A percentile compares a stretch with the other conserved stretches of the same genome.
phyloP scores from a whole-genome alignment of 2,797 vertebrate genomes.

The Microctenopoma stevenorrisi region DNA sequence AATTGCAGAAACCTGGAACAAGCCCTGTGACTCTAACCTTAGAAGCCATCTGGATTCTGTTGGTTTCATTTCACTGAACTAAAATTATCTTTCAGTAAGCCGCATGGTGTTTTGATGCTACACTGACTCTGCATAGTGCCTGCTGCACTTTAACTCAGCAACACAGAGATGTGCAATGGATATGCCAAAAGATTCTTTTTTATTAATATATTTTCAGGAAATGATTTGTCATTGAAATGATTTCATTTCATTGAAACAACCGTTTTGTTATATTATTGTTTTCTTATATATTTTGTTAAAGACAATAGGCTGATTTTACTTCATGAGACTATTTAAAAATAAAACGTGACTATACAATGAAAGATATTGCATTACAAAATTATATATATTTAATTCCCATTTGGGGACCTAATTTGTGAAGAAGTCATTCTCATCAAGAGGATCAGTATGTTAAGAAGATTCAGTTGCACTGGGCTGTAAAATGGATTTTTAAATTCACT shows the following conservation, averaged over 20 bases:
- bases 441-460: neutral
- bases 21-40: constrained; percentile 20
- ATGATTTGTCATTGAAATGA: neutral
- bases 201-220: neutral
- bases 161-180: constrained; percentile 64
- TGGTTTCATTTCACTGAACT: constrained; percentile 9
- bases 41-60: constrained; percentile 1
- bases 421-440: neutral
- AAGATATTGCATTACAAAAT: neutral
- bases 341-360: neutral
- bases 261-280: neutral
- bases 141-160: constrained; percentile 43
- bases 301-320: neutral
- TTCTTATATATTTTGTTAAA: constrained; percentile 11
- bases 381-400: neutral
- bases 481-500: neutral
- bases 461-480: neutral
- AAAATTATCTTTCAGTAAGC: neutral
- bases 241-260: neutral
- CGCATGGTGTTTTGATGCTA: neutral
- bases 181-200: constrained; percentile 67
- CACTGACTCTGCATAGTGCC: constrained; percentile 29
- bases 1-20: constrained; percentile 39
- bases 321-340: neutral
- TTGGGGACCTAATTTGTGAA: neutral